Evolutionary conservation across 2,113 vertebrate genomes (phyloP), one percentile per base, ranked within the genome.

Genomic region (Acanthochromis polyacanthus): DNA sequence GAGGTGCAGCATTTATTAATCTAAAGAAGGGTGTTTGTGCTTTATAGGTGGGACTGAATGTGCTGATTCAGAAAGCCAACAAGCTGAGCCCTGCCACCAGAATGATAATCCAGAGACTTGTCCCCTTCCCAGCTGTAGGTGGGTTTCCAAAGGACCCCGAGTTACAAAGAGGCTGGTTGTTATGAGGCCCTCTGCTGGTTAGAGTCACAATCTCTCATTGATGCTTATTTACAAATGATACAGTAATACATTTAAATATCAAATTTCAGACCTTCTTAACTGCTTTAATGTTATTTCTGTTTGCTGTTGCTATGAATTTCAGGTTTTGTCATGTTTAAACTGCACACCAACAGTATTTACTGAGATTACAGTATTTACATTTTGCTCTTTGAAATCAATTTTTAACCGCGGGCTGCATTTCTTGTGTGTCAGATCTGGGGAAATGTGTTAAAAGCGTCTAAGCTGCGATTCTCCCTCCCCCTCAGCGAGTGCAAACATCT

Each of bases 121-220:
- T 99, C 84, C 98, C 98, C 0, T 99, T 99, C 85, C 97, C 98
- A n/a, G 97, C 98, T 64, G 97, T 99, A 19, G 98, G 98, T 99
- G 93, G 84, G 95, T 93, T 75, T 56, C 62, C 23, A 66, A 51
- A 64, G 14, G 48, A 52, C 50, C 20, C 22, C 1, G 2, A 57
- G 40, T 70, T 43, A 17, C 15, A 6, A 52, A n/a, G 15, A 30
- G 12, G 9, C n/a, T 40, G 28, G 1, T 59, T 32, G 14, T 67
- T 22, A 20, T 52, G 66, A 32, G 28, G 43, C 61, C 51, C 60
- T 71, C 78, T 84, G 67, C 22, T 70, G 75, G 78, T 20, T 53
- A 10, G 9, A 64, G 15, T 57, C 28, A 52, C 40, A 75, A 12
- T 36, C 32, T 28, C 14, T n/a, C 11, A 38, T 19, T 30, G 17